Evolutionary conservation across 2,888 invertebrate genomes (phyloP), one percentile per base, ranked within the genome.

Genomic region (Zygogramma bicolorata): DNA sequence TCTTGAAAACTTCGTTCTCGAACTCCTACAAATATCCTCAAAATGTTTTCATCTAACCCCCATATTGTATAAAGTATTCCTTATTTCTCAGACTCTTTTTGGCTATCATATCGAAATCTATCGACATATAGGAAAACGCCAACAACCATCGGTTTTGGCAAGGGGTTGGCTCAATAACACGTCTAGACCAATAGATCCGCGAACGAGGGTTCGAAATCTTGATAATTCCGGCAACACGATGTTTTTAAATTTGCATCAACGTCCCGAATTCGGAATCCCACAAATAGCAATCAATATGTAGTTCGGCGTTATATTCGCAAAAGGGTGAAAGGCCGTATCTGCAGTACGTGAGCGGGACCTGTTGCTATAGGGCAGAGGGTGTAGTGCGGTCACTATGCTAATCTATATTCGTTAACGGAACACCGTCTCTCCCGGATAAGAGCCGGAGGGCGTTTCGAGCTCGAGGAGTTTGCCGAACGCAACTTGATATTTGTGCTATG

Each of bases 371-470:
- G 27, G 63, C 29, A 13, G 27, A 6, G 7, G 31, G 1, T 53
- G 15, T 18, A 8, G 49, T 61, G 68, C 68, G 68, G 68, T 68
- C 62, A 57, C 53, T 68, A 57, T 68, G 68, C 57, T 68, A 68
- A 68, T 68, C 62, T 68, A 53, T 25, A 53, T 53, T 53, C 53
- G n/a, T n/a, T n/a, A 13, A 25, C 53, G 63, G 63, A 8, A 27
- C 6, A 49, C 46, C 46, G 46, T 42, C 15, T n/a, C 18, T 42
- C 7, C 34, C 13, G 61, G 61, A 38, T 42, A 10, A 7, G 20
- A n/a, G 40, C 46, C 31, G 3, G 18, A 15, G 40, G 42, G 46
- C 49, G 25, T 29, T 63, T 27, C 46, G 27, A 10, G 49, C 29
- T 29, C 27, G 8, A 46, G 27, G 13, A 46, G 46, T 46, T 46